These are phyloP conservation scores for Manis javanica DNA, from an alignment of 2,797 vertebrate species.

Conservation along the genomic window DNA sequence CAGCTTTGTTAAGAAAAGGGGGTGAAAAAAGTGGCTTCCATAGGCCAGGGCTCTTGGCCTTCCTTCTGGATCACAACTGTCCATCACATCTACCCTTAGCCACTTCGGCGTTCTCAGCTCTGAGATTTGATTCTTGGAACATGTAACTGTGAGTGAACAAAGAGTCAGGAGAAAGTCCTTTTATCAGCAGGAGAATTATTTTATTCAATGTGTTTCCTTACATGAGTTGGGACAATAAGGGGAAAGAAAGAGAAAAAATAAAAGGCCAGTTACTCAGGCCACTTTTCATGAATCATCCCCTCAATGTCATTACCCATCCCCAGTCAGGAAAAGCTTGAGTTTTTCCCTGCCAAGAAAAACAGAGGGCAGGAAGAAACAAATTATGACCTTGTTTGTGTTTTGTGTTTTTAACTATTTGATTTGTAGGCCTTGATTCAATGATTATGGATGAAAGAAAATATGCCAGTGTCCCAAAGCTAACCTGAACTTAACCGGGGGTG, in stretches of 20 bases:
- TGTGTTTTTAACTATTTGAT: constrained; percentile 77
- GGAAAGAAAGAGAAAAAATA: constrained; percentile 78
- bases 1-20: constrained; percentile 16
- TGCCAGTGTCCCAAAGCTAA: constrained; percentile 79
- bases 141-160: constrained; percentile 41
- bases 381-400: constrained; percentile 78
- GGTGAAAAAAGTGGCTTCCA: not conserved
- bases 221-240: constrained; percentile 61
- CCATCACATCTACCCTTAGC: not conserved
- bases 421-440: constrained; percentile 80
- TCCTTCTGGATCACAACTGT: constrained; percentile 24
- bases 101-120: not conserved
- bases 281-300: constrained; percentile 65
- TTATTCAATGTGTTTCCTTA: constrained; percentile 68
- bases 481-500: constrained; percentile 62
- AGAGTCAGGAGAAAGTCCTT: constrained; percentile 53
- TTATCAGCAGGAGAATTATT: constrained; percentile 69
- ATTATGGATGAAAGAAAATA: constrained; percentile 87
- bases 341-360: constrained; percentile 83
- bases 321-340: constrained; percentile 82
- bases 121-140: constrained; percentile 49
- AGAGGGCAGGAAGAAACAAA: constrained; percentile 85
- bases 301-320: constrained; percentile 66
- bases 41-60: not conserved
- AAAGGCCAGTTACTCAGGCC: constrained; percentile 73